Evolutionary conservation across 2,113 vertebrate species (phyloP).

Genomic region (Indri indri): DNA sequence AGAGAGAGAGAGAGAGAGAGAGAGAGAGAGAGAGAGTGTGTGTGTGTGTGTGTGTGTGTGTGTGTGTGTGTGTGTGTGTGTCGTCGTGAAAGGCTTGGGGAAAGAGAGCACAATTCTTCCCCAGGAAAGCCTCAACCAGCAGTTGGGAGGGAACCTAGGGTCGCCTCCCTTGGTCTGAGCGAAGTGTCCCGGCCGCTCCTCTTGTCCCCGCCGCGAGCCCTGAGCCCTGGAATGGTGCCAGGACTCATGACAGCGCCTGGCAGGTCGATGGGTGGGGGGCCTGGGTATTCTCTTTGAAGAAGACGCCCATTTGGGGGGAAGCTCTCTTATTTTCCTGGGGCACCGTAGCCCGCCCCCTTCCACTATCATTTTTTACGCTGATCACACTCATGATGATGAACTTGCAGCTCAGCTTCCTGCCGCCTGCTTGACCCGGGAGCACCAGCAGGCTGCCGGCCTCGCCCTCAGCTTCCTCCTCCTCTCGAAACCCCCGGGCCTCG

Average conservation of each 20-base stretch:
- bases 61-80: not conserved
- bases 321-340: conserved; percentile 49
- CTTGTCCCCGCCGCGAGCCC: conserved; percentile 16
- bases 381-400: conserved; percentile 64
- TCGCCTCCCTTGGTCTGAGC: not conserved
- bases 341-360: not conserved
- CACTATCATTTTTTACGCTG: conserved; percentile 61
- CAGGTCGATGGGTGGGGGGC: conserved; percentile 59
- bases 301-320: conserved; percentile 60
- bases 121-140: conserved; percentile 22
- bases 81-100: not conserved
- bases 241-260: conserved; percentile 53
- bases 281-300: conserved; percentile 51
- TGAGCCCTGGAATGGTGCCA: conserved; percentile 43
- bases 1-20: no score
- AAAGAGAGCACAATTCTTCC: not conserved
- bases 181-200: not conserved
- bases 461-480: conserved; percentile 60
- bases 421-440: conserved; percentile 71
- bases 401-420: conserved; percentile 75
- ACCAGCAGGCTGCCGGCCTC: conserved; percentile 65
- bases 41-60: not conserved
- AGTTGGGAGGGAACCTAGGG: not conserved
- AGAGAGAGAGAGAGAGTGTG: no score
- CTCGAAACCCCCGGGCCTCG: conserved; percentile 28